Percentiles rank a stretch among this genome's conserved stretches.
These are phyloP conservation scores for Heterochromis multidens DNA, from an alignment of 2,113 vertebrate species.

Conservation along the genomic window DNA sequence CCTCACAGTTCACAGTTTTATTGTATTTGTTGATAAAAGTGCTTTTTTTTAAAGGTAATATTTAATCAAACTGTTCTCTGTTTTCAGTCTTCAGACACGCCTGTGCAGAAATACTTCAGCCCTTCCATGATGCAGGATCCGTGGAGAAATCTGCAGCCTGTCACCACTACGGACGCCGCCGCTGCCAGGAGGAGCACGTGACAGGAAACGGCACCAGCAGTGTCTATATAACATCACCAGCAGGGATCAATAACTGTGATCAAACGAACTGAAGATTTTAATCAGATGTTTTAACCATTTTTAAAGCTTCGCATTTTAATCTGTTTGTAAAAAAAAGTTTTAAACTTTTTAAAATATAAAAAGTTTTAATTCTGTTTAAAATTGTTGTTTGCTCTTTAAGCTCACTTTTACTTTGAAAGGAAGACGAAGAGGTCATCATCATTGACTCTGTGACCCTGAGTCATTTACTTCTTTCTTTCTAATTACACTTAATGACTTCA, in stretches of 20 bases:
- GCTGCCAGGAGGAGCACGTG: neutral
- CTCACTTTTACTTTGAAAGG: neutral
- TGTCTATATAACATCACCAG: neutral
- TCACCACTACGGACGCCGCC: neutral
- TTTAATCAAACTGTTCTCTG: neutral
- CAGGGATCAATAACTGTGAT: neutral
- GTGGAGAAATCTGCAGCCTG: constrained; percentile 18
- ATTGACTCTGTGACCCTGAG: neutral
- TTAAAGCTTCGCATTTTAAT: neutral
- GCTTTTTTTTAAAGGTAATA: too few species aligned
- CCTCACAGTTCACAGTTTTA: too few species aligned
- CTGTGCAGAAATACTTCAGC: constrained; percentile 56
- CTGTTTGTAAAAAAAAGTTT: neutral
- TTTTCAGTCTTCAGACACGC: constrained; percentile 12
- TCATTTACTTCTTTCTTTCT: too few species aligned
- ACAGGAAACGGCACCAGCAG: neutral
- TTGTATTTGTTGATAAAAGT: too few species aligned
- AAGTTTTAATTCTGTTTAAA: neutral
- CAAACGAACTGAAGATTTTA: neutral
- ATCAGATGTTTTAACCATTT: neutral
- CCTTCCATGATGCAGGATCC: constrained; percentile 58
- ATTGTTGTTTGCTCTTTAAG: neutral
- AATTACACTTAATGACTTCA: too few species aligned
- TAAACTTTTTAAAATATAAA: neutral
- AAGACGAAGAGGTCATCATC: neutral